Conservation (phyloP, 2,113 vertebrate species). For the Microcebus ravelobensis region DNA sequence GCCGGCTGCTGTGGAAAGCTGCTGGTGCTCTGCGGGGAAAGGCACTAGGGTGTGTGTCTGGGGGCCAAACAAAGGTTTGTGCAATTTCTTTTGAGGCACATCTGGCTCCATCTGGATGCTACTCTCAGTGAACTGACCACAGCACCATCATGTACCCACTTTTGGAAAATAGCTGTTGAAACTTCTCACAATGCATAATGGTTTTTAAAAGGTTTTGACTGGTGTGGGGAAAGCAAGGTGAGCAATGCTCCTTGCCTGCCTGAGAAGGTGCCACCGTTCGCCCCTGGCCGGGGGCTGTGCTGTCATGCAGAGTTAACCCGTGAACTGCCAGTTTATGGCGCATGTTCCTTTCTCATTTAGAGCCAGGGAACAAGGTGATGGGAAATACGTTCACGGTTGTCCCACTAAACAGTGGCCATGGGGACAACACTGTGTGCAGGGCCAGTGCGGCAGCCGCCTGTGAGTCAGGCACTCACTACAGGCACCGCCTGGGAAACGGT, state of each 20-base stretch:
- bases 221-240: background rate
- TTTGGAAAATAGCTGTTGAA: background rate
- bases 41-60: background rate
- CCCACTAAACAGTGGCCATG: accelerated
- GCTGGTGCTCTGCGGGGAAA: background rate
- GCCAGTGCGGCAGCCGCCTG: background rate
- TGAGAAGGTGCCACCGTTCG: background rate
- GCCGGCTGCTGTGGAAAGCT: background rate
- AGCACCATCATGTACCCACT: background rate
- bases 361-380: background rate
- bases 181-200: background rate
- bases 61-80: background rate
- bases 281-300: background rate
- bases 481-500: background rate
- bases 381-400: background rate
- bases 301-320: accelerated
- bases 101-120: too few species aligned
- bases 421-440: background rate
- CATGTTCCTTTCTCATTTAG: background rate
- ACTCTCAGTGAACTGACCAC: background rate
- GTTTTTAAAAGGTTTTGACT: background rate
- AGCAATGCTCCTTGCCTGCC: background rate
- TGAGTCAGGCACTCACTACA: background rate
- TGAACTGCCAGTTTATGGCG: background rate
- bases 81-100: background rate